Evolutionary conservation across 2,113 vertebrate genomes (phyloP).

Genomic region (Paracanthobrama guichenoti): DNA sequence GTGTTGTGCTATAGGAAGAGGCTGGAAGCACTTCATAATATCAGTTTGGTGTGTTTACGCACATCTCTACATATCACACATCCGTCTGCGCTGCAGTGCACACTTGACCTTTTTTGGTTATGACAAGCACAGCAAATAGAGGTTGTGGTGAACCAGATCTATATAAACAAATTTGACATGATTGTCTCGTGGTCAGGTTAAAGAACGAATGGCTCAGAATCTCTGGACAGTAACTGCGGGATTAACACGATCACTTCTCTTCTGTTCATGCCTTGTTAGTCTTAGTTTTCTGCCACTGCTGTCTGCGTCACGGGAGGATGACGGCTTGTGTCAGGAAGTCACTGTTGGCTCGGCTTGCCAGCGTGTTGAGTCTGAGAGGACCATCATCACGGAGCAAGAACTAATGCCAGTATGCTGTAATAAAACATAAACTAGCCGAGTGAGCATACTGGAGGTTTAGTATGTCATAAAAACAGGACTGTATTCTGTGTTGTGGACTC

Average conservation of each 20-base stretch:
- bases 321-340: not conserved
- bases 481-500: slow-evolving; percentile 9
- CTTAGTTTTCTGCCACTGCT: slow-evolving; percentile 8
- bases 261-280: slow-evolving; percentile 33
- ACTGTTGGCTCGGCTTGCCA: not conserved
- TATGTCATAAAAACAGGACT: slow-evolving; percentile 18
- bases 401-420: slow-evolving; percentile 14
- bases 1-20: not conserved
- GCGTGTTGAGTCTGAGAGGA: not conserved
- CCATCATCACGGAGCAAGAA: slow-evolving; percentile 2
- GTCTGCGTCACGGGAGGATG: slow-evolving; percentile 9
- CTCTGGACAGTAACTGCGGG: not conserved
- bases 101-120: slow-evolving; percentile 33
- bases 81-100: slow-evolving; percentile 8
- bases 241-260: not conserved
- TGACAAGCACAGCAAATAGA: slow-evolving; percentile 47
- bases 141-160: not conserved
- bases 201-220: not conserved
- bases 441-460: slow-evolving; percentile 26
- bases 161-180: not conserved
- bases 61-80: not conserved
- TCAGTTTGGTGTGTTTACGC: not conserved
- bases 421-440: slow-evolving; percentile 34
- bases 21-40: not conserved
- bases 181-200: slow-evolving; percentile 5